A percentile compares a stretch with the other conserved stretches of the same genome.
Conservation (phyloP, 2,113 vertebrate species). For the Catharus minimus region DNA sequence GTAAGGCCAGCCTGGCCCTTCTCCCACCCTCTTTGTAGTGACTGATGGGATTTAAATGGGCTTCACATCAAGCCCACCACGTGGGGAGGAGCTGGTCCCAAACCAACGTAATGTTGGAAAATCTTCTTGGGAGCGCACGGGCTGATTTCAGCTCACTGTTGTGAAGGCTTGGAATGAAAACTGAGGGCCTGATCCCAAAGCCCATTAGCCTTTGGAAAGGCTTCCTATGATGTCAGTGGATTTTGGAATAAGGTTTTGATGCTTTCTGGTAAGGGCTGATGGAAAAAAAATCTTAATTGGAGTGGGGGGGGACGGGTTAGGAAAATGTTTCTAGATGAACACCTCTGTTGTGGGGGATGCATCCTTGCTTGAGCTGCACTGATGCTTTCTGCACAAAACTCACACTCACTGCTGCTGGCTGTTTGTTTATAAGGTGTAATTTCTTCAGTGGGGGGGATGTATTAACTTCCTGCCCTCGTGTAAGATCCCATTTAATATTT, state of each 20-base stretch:
- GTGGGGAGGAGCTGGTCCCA: neutral
- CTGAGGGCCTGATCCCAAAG: conserved; percentile 28
- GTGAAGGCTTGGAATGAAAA: conserved; percentile 27
- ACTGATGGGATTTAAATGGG: neutral
- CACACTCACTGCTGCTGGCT: neutral
- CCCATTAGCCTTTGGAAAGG: conserved; percentile 59
- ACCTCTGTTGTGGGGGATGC: neutral
- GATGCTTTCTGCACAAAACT: neutral
- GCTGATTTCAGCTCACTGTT: neutral
- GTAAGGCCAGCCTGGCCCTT: neutral
- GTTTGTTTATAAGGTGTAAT: neutral
- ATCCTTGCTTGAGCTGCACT: neutral
- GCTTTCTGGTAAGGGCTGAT: conserved; percentile 21
- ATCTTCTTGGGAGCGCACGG: neutral
- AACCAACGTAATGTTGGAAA: neutral
- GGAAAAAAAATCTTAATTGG: conserved; percentile 39
- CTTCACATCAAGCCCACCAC: neutral
- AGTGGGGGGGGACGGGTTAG: neutral
- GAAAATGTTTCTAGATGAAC: conserved; percentile 5
- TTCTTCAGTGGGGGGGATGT: accelerated
- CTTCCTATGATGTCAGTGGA: conserved; percentile 58
- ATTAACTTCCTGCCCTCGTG: neutral
- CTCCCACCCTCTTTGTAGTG: neutral
- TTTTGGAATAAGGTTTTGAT: conserved; percentile 39
- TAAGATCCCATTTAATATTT: neutral